Conservation (phyloP, 2,113 vertebrate genomes). For the Verasper variegatus region DNA sequence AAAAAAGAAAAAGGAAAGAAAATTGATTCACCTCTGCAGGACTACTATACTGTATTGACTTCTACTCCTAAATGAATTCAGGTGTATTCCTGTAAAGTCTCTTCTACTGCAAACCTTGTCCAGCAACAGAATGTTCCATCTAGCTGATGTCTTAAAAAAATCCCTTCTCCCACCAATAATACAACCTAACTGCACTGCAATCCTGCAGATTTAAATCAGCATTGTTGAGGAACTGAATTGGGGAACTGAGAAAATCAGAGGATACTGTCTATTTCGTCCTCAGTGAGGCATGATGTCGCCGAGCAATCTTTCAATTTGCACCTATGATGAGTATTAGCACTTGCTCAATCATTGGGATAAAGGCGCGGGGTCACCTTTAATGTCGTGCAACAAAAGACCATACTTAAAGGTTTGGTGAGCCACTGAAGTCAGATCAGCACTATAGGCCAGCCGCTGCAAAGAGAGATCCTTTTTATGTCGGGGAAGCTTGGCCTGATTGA, state of each 20-base stretch:
- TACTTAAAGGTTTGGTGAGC: slow-evolving; percentile 72
- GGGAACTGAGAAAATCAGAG: slow-evolving; percentile 57
- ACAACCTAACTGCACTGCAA: slow-evolving; percentile 25
- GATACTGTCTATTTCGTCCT: slow-evolving; percentile 62
- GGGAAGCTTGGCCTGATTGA: slow-evolving; percentile 81
- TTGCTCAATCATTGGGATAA: slow-evolving; percentile 73
- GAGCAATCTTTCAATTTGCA: slow-evolving; percentile 68
- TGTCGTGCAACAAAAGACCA: slow-evolving; percentile 79
- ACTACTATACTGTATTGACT: neutral
- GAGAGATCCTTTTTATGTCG: slow-evolving; percentile 80
- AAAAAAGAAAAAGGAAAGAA: neutral
- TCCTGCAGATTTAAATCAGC: slow-evolving; percentile 46
- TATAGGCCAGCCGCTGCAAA: slow-evolving; percentile 57
- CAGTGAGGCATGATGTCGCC: slow-evolving; percentile 66
- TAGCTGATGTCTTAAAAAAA: neutral
- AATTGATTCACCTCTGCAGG: neutral
- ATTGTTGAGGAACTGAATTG: slow-evolving; percentile 26
- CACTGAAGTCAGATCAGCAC: slow-evolving; percentile 76
- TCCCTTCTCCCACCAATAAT: neutral
- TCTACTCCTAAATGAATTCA: neutral
- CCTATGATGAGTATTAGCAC: slow-evolving; percentile 74
- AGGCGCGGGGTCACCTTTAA: slow-evolving; percentile 80
- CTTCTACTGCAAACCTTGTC: neutral
- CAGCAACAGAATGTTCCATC: neutral
- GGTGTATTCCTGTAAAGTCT: slow-evolving; percentile 3